Evolutionary conservation across 2,888 invertebrate genomes (phyloP), one percentile per base, ranked within the genome.

Genomic region (Andrena bicolor): DNA sequence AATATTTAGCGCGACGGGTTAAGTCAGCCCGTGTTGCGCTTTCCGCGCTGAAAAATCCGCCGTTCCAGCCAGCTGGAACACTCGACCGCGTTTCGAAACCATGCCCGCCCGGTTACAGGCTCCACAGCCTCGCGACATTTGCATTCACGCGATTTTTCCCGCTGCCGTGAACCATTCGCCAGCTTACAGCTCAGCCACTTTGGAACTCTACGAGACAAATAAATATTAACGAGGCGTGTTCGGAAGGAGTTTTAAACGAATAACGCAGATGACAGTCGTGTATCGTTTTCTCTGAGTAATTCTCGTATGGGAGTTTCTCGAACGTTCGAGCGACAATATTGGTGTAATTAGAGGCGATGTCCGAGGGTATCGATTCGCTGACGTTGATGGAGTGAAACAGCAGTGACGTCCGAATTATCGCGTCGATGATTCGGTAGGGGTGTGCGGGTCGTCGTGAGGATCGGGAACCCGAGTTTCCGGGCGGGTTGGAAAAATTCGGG

Each of bases 41-140:
- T 53, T 74, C 48, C 63, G 23, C 48, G 65, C 41, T 65, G 26
- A 68, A 70, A 73, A 71, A 70, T 58, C 26, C 35, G 30, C 13
- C 58, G 76, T 65, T 48, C 48, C 7, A n/a, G 6, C 63, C 35
- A 79, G 70, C 79, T 58, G 70, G 20, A 60, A 49, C 65, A 70
- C 66, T 71, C 76, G 80, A 76, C 76, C 65, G 65, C 65, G 60
- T 76, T 80, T 70, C 5, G 41, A 70, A 71, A 71, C 65, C 60
- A 20, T 16, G 23, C 65, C 51, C 41, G 41, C 20, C 53, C 32
- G 58, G 48, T 63, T 69, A 68, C 63, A 74, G 49, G 20, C 35
- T 30, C 49, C 51, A 23, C 64, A 41, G 20, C 26, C 58, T 23
- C 64, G 56, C 28, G 75, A 69, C 75, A 75, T 75, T 79, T 69